These are phyloP conservation scores for Microcaecilia unicolor DNA, from an alignment of 2,797 vertebrate species.

Conservation along the genomic window DNA sequence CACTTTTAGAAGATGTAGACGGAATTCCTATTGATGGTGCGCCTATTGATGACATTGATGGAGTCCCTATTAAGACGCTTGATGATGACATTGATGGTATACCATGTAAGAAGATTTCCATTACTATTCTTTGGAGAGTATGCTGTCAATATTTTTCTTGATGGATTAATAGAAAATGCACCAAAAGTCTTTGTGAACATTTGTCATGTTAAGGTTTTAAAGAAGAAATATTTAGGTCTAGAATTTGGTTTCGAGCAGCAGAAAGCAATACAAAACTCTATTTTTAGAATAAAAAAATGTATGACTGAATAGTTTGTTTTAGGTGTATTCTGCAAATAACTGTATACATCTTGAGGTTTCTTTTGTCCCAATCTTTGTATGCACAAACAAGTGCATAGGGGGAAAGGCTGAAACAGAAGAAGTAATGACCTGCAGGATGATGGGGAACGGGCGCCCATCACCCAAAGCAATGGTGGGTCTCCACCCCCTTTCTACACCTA, in stretches of 20 bases:
- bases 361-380: too few relatives aligned
- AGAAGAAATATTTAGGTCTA: not conserved
- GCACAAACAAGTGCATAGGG: too few relatives aligned
- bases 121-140: not conserved
- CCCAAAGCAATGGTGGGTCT: too few relatives aligned
- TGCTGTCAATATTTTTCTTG: too few relatives aligned
- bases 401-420: too few relatives aligned
- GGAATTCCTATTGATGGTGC: slow-evolving; percentile 73
- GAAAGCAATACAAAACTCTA: not conserved
- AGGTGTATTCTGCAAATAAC: too few relatives aligned
- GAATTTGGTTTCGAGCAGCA: not conserved
- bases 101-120: slow-evolving; percentile 67
- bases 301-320: too few relatives aligned
- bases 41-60: slow-evolving; percentile 84
- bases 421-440: too few relatives aligned
- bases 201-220: not conserved
- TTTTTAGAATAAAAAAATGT: not conserved
- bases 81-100: slow-evolving; percentile 94
- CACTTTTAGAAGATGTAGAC: slow-evolving; percentile 82
- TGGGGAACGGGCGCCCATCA: too few relatives aligned
- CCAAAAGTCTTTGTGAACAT: too few relatives aligned
- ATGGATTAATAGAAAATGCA: not conserved
- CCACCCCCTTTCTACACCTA: too few relatives aligned
- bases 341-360: too few relatives aligned
- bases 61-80: slow-evolving; percentile 81